These are phyloP conservation scores for Glyphotaelius pellucidus DNA, from an alignment of 2,888 invertebrate species.

Conservation along the genomic window DNA sequence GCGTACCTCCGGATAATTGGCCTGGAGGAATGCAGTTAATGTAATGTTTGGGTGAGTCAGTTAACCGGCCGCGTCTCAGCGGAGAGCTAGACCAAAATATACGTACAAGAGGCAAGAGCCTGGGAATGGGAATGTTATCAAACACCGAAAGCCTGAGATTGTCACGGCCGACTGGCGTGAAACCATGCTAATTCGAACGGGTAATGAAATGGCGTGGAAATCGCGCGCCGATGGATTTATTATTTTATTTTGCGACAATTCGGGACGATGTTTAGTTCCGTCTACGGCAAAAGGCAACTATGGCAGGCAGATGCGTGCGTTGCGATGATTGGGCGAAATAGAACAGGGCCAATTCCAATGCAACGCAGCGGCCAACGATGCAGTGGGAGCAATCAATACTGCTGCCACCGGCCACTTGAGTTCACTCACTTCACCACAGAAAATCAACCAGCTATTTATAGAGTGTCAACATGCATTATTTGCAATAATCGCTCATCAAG, in stretches of 20 bases:
- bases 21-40: slow-evolving; percentile 4
- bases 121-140: neutral
- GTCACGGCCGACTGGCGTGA: neutral
- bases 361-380: neutral
- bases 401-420: neutral
- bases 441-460: no score
- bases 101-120: neutral
- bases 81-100: neutral
- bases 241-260: neutral
- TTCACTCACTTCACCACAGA: no score
- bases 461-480: no score
- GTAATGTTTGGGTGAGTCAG: slow-evolving; percentile 16
- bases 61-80: neutral
- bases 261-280: neutral
- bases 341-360: neutral
- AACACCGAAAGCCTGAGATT: neutral
- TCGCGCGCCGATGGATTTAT: neutral
- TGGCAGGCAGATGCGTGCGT: neutral
- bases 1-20: slow-evolving; percentile 26
- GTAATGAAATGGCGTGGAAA: neutral
- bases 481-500: no score
- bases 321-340: neutral
- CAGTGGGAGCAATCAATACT: neutral
- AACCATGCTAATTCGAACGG: neutral
- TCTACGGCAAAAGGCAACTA: neutral